Percentiles rank a stretch among this genome's conserved stretches.
These are phyloP conservation scores for Acleris laterana DNA, from an alignment of 2,888 invertebrate genomes.

Conservation along the genomic window DNA sequence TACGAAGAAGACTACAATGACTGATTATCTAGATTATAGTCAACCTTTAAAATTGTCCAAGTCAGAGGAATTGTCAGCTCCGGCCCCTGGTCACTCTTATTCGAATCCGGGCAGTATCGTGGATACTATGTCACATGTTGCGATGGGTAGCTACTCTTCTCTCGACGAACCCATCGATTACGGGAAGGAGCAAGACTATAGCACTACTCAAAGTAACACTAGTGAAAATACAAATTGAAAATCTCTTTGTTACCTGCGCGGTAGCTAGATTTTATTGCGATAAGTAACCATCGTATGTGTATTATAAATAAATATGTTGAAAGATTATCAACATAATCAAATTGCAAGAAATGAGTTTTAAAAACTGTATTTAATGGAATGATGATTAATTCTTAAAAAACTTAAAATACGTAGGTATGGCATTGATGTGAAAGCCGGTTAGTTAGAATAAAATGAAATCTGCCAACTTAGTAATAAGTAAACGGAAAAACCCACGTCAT, in stretches of 20 bases:
- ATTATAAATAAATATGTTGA: not conserved
- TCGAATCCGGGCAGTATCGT: constrained; percentile 68
- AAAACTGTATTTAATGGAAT: not conserved
- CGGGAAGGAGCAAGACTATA: constrained; percentile 72
- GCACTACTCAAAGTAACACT: constrained; percentile 56
- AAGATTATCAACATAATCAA: not conserved
- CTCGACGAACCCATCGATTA: constrained; percentile 74
- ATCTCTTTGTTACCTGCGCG: not conserved
- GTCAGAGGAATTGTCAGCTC: constrained; percentile 80
- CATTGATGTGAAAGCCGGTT: not conserved
- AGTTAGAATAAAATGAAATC: too few species aligned
- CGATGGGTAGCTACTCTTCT: constrained; percentile 73
- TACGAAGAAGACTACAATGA: constrained; percentile 81
- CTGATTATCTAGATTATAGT: constrained; percentile 79
- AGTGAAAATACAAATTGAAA: constrained; percentile 62
- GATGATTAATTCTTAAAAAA: not conserved
- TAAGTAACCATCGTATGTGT: not conserved
- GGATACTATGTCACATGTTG: constrained; percentile 74
- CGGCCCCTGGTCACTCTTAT: constrained; percentile 78
- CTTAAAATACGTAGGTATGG: not conserved
- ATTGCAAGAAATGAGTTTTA: constrained; percentile 1
- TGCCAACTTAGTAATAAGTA: too few species aligned
- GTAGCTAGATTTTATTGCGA: not conserved
- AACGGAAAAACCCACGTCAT: too few species aligned
- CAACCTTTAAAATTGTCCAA: constrained; percentile 86